Evolutionary conservation across 2,113 vertebrate species (phyloP), one percentile per base, ranked within the genome.

Genomic region (Tricholaema leucomelas): DNA sequence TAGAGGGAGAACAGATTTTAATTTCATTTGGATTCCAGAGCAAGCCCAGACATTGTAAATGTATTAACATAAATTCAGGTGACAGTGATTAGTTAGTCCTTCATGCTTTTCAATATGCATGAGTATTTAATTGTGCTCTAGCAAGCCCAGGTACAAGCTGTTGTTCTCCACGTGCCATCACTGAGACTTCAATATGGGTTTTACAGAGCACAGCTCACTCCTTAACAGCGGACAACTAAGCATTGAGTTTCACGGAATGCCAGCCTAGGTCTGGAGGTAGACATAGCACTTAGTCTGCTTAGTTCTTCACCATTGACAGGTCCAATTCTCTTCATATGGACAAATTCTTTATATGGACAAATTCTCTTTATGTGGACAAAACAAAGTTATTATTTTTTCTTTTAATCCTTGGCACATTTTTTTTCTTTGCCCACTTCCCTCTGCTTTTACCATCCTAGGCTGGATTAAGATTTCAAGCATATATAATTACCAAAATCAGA

Each of bases 301-400:
- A 91, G 31, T 9, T 3, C 31, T 70, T 77, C 25, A 63, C 24
- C 8, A 54, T 65, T 33, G 76, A 11, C 36, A n/a, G 14, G 28
- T 83, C 31, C 42, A 46, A 19, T 54, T 90, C 60, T 74, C 10
- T 84, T 84, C 31, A 30, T 4, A 58, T 23, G 54, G 30, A 63
- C n/a, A n/a, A n/a, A n/a, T n/a, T n/a, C n/a, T n/a, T n/a, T n/a
- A n/a, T n/a, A n/a, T n/a, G n/a, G n/a, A n/a, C n/a, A n/a, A n/a
- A n/a, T n/a, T n/a, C n/a, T n/a, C n/a, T n/a, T n/a, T n/a, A 81
- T 38, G 15, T 85, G 14, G 20, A 50, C 48, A 93, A 90, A 83
- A 12, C 2, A 83, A 77, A 87, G 61, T 52, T 1, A 12, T 40
- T 11, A 24, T 40, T 55, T n/a, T 60, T 33, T 18, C 67, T 11